These are phyloP conservation scores for Gasterosteus aculeatus DNA, from an alignment of 2,113 vertebrate genomes.

Conservation along the genomic window DNA sequence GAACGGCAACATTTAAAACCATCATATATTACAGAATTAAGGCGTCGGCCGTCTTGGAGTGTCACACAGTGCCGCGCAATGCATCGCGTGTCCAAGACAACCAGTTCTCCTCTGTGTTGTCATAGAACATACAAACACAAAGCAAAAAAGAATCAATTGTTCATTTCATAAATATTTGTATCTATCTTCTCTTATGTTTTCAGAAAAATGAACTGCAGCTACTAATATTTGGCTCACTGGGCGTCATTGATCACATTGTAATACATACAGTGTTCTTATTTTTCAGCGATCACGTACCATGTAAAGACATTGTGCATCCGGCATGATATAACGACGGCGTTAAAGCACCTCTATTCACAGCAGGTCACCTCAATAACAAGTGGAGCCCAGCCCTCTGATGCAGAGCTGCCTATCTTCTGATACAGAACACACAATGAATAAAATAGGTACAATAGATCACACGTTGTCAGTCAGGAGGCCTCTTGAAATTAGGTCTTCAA, in stretches of 20 bases:
- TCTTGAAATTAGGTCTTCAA: slow-evolving; percentile 15
- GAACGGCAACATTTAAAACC: slow-evolving; percentile 22
- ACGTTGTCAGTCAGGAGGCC: slow-evolving; percentile 12
- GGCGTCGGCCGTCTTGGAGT: slow-evolving; percentile 52
- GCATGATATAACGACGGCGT: not conserved
- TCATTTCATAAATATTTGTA: not conserved
- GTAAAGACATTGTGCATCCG: not conserved
- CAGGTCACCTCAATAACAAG: slow-evolving; percentile 11
- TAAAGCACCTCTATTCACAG: not conserved
- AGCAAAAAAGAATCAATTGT: not conserved
- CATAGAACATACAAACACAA: not conserved
- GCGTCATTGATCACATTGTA: not conserved
- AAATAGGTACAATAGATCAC: slow-evolving; percentile 23
- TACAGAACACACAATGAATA: slow-evolving; percentile 49
- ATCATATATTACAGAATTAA: slow-evolving; percentile 52
- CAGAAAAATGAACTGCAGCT: slow-evolving; percentile 20
- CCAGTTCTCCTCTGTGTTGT: slow-evolving; percentile 7
- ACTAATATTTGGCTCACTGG: slow-evolving; percentile 49
- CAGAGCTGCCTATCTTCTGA: slow-evolving; percentile 56
- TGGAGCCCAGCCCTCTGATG: slow-evolving; percentile 46
- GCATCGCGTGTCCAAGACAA: slow-evolving; percentile 27
- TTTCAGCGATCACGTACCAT: not conserved
- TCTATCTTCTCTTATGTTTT: not conserved
- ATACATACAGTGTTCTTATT: slow-evolving; percentile 18
- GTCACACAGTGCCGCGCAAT: slow-evolving; percentile 12